Conservation (phyloP, 2,797 vertebrate species). For the Enteromius viviparus region DNA sequence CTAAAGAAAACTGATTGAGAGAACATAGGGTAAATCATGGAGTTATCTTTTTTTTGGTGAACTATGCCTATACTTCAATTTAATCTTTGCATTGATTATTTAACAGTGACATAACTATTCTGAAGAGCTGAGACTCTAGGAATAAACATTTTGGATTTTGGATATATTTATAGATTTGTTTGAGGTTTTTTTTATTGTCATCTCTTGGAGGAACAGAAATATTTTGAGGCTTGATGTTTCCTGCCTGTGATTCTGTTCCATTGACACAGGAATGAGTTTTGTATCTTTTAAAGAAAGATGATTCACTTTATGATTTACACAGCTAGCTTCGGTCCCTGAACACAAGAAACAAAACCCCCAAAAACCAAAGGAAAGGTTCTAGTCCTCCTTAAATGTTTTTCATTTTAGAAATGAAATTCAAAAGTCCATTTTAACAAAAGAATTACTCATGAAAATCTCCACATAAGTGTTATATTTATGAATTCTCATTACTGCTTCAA, state of each 20-base stretch:
- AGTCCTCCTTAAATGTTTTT: neutral
- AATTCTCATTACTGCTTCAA: constrained; percentile 1
- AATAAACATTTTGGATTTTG: constrained; percentile 17
- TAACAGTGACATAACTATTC: neutral
- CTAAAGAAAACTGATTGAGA: too few species aligned
- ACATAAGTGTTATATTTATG: neutral
- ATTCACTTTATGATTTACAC: constrained; percentile 16
- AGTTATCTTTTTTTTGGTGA: neutral
- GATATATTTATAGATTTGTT: constrained; percentile 9
- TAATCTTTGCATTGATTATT: neutral
- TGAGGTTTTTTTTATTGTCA: neutral
- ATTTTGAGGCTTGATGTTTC: constrained; percentile 5
- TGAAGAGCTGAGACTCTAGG: neutral
- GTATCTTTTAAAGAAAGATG: neutral
- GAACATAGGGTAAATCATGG: neutral
- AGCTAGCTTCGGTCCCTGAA: constrained; percentile 11
- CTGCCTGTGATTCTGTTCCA: constrained; percentile 5
- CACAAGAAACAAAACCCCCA: neutral
- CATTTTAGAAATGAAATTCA: constrained; percentile 7
- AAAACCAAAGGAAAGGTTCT: neutral
- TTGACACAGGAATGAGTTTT: constrained; percentile 13
- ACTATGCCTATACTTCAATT: neutral
- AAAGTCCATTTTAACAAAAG: neutral
- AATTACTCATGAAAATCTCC: neutral
- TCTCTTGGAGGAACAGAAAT: constrained; percentile 24